phyloP scores from a whole-genome alignment of 2,797 vertebrate species.

The Sebastes minor region DNA sequence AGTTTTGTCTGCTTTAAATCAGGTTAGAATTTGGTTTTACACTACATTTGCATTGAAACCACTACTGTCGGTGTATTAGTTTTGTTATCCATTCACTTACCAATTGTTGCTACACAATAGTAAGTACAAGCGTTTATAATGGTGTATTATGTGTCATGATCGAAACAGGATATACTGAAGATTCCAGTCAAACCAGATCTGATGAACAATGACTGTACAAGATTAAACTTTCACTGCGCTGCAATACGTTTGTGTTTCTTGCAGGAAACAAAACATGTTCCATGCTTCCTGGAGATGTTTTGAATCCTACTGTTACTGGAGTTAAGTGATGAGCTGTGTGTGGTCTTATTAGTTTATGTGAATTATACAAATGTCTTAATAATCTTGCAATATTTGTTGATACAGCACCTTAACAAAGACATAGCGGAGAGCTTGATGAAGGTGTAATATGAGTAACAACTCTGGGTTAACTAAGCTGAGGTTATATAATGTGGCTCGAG shows the following conservation, averaged over 20 bases:
- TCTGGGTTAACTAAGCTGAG: background rate
- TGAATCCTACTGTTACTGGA: background rate
- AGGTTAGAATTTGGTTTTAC: background rate
- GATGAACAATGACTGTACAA: background rate
- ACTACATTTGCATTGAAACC: background rate
- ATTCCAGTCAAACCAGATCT: background rate
- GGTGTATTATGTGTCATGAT: background rate
- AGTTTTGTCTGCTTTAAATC: background rate
- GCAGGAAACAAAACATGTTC: background rate
- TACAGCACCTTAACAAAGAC: background rate
- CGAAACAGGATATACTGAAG: background rate
- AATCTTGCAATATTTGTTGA: background rate
- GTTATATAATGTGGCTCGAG: background rate
- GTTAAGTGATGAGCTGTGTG: background rate
- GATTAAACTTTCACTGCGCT: background rate
- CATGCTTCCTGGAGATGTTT: background rate
- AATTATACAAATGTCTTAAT: background rate
- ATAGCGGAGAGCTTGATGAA: background rate
- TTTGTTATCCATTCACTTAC: background rate
- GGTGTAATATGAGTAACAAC: background rate
- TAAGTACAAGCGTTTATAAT: background rate
- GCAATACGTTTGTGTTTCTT: fast-evolving
- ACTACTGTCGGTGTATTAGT: background rate
- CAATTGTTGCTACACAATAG: background rate
- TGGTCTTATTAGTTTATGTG: background rate